Conservation (phyloP, 2,888 invertebrate species). For the Drosophila meridionalis region DNA sequence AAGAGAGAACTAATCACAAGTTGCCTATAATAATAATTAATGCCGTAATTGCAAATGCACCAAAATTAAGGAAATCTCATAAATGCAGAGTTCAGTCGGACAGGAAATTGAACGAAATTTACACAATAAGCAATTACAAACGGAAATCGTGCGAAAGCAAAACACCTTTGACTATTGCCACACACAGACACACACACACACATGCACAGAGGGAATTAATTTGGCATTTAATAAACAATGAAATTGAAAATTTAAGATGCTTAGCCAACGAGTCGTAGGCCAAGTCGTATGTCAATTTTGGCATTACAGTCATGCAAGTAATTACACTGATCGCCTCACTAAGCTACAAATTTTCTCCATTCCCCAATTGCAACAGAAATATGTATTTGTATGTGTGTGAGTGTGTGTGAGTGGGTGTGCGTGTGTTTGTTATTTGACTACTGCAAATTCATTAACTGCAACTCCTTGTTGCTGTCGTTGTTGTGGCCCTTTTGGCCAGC, state of each 20-base stretch:
- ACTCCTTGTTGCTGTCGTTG: conserved; percentile 17
- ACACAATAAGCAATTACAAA: conserved; percentile 71
- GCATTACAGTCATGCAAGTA: conserved; percentile 69
- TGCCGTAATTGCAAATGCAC: conserved; percentile 57
- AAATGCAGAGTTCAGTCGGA: conserved; percentile 22
- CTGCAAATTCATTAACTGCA: conserved; percentile 58
- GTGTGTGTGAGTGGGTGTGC: conserved; percentile 4
- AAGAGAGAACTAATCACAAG: conserved; percentile 36
- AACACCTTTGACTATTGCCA: conserved; percentile 65
- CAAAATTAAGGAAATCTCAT: conserved; percentile 60
- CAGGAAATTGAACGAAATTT: conserved; percentile 71
- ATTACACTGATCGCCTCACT: conserved; percentile 58
- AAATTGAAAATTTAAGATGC: conserved; percentile 76
- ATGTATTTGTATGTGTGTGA: conserved; percentile 13
- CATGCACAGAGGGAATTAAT: conserved; percentile 41
- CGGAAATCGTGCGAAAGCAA: conserved; percentile 68
- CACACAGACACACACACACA: conserved; percentile 14
- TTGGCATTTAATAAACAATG: conserved; percentile 80
- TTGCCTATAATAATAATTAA: conserved; percentile 38
- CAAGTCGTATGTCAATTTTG: conserved; percentile 62
- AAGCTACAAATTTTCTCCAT: conserved; percentile 48
- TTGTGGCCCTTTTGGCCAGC: conserved; percentile 30
- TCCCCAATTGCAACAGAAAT: conserved; percentile 30
- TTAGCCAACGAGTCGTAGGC: conserved; percentile 60
- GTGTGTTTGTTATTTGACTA: conserved; percentile 24